Evolutionary conservation across 2,797 vertebrate genomes (phyloP), one percentile per base, ranked within the genome.

Genomic region (Tenualosa thibaudeaui): DNA sequence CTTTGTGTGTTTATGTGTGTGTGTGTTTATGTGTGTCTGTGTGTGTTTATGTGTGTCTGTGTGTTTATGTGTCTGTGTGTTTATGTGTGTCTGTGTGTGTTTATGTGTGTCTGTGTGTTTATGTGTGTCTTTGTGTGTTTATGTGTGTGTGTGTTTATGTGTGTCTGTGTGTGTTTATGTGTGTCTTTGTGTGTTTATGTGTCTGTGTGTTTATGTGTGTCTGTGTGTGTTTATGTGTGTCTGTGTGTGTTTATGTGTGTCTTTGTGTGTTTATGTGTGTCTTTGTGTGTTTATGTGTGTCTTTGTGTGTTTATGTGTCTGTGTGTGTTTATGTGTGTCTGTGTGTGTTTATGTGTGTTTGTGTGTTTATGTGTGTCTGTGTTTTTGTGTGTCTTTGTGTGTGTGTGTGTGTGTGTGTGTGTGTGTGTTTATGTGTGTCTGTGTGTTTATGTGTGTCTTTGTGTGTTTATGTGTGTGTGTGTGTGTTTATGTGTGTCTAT

Each of bases 101-200:
- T n/a, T n/a, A n/a, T 31, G 15, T 17, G 65, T 71, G 65, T 40
- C 31, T 71, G 31, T 71, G 13, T 37, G 31, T n/a, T n/a, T n/a
- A n/a, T n/a, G n/a, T n/a, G n/a, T n/a, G n/a, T n/a, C n/a, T n/a
- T n/a, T n/a, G n/a, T n/a, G n/a, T n/a, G n/a, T n/a, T n/a, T n/a
- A n/a, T 17, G 65, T 71, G 31, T 15, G 65, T 71, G 65, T 71
- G 65, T 71, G 65, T 40, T 10, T 37, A 12, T 71, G 65, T 71
- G 65, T 71, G 65, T 71, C 26, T 54, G 58, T 71, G 65, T 71
- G 65, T 37, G 65, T 71, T n/a, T n/a, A n/a, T n/a, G n/a, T n/a
- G n/a, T n/a, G n/a, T n/a, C n/a, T n/a, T n/a, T n/a, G n/a, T n/a
- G n/a, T n/a, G n/a, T n/a, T n/a, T n/a, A n/a, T n/a, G n/a, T n/a